Evolutionary conservation across 2,113 vertebrate genomes (phyloP).

Genomic region (Spea multiplicata): DNA sequence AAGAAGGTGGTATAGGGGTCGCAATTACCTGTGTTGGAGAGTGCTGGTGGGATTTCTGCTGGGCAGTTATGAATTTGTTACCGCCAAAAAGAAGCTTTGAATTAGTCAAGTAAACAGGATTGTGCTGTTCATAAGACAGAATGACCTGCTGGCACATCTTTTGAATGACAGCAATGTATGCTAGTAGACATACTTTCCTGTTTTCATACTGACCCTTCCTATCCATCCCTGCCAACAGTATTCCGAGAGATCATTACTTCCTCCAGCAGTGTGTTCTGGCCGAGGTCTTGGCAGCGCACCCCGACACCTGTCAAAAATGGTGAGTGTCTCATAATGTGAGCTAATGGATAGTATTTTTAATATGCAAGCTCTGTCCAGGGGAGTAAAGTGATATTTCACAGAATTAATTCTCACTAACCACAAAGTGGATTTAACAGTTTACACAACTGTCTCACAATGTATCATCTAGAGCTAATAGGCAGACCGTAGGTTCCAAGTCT

Average conservation of each 20-base stretch:
- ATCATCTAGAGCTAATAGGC: not conserved
- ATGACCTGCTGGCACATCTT: too few relatives aligned
- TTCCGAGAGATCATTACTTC: constrained; percentile 29
- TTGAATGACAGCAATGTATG: too few relatives aligned
- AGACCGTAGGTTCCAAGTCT: not conserved
- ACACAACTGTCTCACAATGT: not conserved
- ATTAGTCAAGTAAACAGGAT: too few relatives aligned
- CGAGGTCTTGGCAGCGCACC: constrained; percentile 26
- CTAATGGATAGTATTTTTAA: not conserved
- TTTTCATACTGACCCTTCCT: constrained; percentile 10
- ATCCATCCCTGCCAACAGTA: constrained; percentile 35
- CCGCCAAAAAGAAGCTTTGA: too few relatives aligned
- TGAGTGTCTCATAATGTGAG: constrained; percentile 26
- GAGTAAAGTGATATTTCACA: not conserved
- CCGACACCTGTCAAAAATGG: constrained; percentile 21
- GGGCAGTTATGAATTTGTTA: too few relatives aligned
- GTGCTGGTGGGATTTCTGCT: too few relatives aligned
- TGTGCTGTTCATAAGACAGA: too few relatives aligned
- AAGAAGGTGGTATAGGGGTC: too few relatives aligned
- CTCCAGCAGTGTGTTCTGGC: constrained; percentile 13
- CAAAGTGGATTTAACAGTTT: not conserved
- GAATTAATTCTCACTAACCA: not conserved
- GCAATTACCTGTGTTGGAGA: too few relatives aligned
- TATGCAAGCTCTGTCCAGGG: not conserved
- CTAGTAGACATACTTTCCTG: constrained; percentile 9